Conservation (phyloP, 2,888 invertebrate genomes). For the Melieria crassipennis region DNA sequence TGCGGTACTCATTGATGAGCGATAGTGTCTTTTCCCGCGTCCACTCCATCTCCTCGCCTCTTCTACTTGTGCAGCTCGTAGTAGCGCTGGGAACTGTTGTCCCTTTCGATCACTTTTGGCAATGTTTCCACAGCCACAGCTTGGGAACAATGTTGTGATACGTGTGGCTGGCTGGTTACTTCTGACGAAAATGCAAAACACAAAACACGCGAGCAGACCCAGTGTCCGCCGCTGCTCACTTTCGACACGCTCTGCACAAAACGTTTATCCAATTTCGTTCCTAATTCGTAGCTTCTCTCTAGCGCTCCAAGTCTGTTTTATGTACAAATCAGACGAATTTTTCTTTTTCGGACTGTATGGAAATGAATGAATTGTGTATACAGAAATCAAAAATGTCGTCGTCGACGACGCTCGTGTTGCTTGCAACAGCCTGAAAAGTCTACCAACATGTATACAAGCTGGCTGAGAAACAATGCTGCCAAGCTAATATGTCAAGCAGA, state of each 20-base stretch:
- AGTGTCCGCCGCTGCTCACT: too few relatives aligned
- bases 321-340: not conserved
- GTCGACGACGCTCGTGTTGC: not conserved
- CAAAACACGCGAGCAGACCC: too few relatives aligned
- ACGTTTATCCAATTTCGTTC: not conserved
- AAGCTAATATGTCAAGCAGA: too few relatives aligned
- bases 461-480: too few relatives aligned
- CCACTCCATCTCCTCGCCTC: constrained; percentile 59
- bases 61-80: not conserved
- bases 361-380: constrained; percentile 28
- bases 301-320: too few relatives aligned
- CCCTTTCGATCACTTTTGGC: not conserved
- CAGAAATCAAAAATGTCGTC: constrained; percentile 35
- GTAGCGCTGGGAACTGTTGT: not conserved
- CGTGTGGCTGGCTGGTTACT: not conserved
- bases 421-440: constrained; percentile 2
- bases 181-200: too few relatives aligned
- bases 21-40: constrained; percentile 63
- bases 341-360: constrained; percentile 17
- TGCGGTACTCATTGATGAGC: constrained; percentile 62
- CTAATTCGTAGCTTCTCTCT: not conserved
- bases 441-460: constrained; percentile 25
- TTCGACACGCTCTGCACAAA: not conserved
- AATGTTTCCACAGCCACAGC: not conserved
- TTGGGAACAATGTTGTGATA: constrained; percentile 21